phyloP scores from a whole-genome alignment of 2,888 invertebrate species.

The Drosophila limbata region DNA sequence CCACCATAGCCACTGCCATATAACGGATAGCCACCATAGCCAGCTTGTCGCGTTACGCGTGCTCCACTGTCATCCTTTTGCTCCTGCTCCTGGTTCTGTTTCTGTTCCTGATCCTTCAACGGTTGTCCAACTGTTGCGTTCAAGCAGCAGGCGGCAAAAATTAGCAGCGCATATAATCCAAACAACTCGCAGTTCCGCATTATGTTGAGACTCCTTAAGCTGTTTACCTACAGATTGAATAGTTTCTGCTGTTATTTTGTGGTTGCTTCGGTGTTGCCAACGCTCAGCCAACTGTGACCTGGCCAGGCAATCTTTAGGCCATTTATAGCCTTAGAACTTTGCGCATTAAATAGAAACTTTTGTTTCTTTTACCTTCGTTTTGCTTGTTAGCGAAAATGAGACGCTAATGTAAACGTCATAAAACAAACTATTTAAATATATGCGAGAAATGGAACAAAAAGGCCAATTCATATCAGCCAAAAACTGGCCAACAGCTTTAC shows the following conservation, averaged over 20 bases:
- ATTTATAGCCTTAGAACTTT: constrained; percentile 80
- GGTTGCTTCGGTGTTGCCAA: constrained; percentile 24
- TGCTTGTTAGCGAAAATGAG: constrained; percentile 80
- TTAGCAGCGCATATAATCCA: constrained; percentile 78
- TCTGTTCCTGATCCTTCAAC: constrained; percentile 10
- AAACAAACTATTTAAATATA: constrained; percentile 81
- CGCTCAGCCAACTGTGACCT: constrained; percentile 70
- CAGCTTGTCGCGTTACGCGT: constrained; percentile 56
- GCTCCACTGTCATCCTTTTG: constrained; percentile 26
- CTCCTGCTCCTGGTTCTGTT: background rate
- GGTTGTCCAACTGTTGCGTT: constrained; percentile 73
- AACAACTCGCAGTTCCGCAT: constrained; percentile 69
- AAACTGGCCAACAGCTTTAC: constrained; percentile 26
- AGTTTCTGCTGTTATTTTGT: constrained; percentile 12
- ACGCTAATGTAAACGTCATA: constrained; percentile 82
- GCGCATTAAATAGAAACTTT: constrained; percentile 79
- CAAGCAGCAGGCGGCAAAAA: constrained; percentile 49
- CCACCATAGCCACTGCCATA: constrained; percentile 32
- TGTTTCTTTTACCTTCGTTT: constrained; percentile 50
- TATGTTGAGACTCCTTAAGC: constrained; percentile 55
- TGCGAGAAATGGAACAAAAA: constrained; percentile 73
- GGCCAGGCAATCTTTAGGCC: constrained; percentile 50
- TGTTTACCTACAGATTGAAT: constrained; percentile 35
- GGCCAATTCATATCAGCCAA: constrained; percentile 66
- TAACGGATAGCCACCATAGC: constrained; percentile 45